Evolutionary conservation across 2,113 vertebrate species (phyloP), one percentile per base, ranked within the genome.

Genomic region (Oophaga pumilio): DNA sequence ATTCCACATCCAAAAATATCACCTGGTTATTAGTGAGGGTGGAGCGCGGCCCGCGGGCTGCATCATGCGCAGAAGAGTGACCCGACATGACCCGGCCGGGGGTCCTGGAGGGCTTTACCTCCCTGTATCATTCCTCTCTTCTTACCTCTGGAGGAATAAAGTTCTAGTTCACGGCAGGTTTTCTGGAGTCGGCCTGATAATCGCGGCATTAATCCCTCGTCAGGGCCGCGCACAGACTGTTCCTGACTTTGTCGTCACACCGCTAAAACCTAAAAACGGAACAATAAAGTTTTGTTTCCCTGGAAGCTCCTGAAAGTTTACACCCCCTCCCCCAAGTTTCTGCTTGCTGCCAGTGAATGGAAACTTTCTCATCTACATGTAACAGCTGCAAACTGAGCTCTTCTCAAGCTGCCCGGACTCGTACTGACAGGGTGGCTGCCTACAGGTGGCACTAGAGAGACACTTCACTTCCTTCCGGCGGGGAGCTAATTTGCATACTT

Each of bases 1-100:
- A 22, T 64, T 10, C 80, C 62, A 82, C 43, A 52, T n/a, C 79
- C 79, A 49, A 60, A 82, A 82, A 68, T 52, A 68, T 20, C 22
- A 69, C 62, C 62, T 83, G 57, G 43, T 66, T 69, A 69, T 69
- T 83, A 83, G 12, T n/a, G 14, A 56, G 62, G 81, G 62, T 10
- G 62, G 62, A 6, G 57, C 5, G 49, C 8, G 20, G 28, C 5
- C 28, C 62, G 8, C 80, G 52, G 71, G 43, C 60, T 33, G 12
- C 28, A 22, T 8, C 80, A 64, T 6, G 12, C 78, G 0, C 12
- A 22, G 9, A 1, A 2, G 14, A 4, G 8, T n/a, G 43, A 68
- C 80, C 80, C 24, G 20, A 9, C 26, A 2, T 26, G 80, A 62
- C 78, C 78, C 56, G 6, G 57, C 26, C 8, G 8, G 14, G 79